Evolutionary conservation across 2,797 vertebrate species (phyloP).

Genomic region (Sebastes variabilis): DNA sequence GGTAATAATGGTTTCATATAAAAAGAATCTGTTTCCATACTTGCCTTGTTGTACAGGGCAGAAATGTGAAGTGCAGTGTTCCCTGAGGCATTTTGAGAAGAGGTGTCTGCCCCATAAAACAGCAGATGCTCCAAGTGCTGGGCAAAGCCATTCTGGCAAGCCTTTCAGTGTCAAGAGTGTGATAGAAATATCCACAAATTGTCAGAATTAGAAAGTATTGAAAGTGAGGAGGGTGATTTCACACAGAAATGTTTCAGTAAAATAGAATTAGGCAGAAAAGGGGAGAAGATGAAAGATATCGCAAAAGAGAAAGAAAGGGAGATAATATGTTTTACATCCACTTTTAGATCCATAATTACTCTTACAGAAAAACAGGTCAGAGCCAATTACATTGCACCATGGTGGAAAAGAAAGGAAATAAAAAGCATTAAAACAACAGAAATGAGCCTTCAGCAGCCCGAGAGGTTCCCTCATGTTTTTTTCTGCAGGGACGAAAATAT

Average conservation of each 20-base stretch:
- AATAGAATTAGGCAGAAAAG: neutral
- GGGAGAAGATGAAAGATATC: slow-evolving; percentile 6
- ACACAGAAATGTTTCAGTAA: neutral
- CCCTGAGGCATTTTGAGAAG: slow-evolving; percentile 91
- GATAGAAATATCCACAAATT: slow-evolving; percentile 49
- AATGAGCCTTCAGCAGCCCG: slow-evolving; percentile 38
- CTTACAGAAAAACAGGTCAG: slow-evolving; percentile 46
- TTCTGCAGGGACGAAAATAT: slow-evolving; percentile 65
- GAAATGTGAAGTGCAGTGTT: slow-evolving; percentile 93
- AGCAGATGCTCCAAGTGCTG: slow-evolving; percentile 94
- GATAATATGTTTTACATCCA: slow-evolving; percentile 22
- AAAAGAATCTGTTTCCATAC: slow-evolving; percentile 34
- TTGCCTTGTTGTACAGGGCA: slow-evolving; percentile 93
- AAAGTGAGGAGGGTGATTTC: neutral
- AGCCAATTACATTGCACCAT: slow-evolving; percentile 34
- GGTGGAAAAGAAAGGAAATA: slow-evolving; percentile 28
- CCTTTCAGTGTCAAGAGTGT: slow-evolving; percentile 77
- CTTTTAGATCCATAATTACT: slow-evolving; percentile 46
- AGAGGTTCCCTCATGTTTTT: slow-evolving; percentile 66
- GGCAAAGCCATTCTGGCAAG: slow-evolving; percentile 91
- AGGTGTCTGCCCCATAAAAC: slow-evolving; percentile 91
- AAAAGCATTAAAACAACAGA: slow-evolving; percentile 45
- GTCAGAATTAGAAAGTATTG: slow-evolving; percentile 13
- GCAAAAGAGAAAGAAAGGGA: slow-evolving; percentile 12
- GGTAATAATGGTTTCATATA: slow-evolving; percentile 16